phyloP scores from a whole-genome alignment of 2,113 vertebrate genomes.

The Pseudorectes ferrugineus region DNA sequence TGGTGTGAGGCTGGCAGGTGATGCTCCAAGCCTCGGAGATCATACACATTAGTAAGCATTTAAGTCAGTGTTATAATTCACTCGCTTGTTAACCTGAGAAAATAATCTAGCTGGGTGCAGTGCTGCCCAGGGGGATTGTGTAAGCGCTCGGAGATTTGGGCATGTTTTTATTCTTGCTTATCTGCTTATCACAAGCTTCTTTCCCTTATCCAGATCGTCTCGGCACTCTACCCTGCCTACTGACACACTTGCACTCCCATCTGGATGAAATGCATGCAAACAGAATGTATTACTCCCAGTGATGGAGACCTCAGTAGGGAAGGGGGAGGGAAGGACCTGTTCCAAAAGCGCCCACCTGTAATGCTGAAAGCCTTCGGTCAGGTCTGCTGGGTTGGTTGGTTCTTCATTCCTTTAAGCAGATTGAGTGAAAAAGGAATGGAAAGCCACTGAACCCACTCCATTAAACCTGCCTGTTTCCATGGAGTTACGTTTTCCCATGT shows the following conservation, averaged over 20 bases:
- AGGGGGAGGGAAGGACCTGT: neutral
- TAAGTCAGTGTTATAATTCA: conserved; percentile 31
- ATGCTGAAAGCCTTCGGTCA: neutral
- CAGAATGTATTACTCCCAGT: neutral
- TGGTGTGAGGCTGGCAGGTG: neutral
- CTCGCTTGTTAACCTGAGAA: conserved; percentile 30
- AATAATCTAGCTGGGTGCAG: conserved; percentile 5
- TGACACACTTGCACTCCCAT: conserved; percentile 43
- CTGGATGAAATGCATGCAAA: neutral
- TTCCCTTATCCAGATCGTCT: conserved; percentile 31
- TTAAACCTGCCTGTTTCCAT: neutral
- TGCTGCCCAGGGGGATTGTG: neutral
- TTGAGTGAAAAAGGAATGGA: neutral
- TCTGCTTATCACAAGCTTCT: conserved; percentile 65
- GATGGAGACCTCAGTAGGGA: neutral
- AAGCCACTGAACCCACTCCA: neutral
- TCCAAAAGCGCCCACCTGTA: neutral
- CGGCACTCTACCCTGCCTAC: neutral
- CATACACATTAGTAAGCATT: neutral
- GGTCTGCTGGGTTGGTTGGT: neutral
- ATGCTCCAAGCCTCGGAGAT: conserved; percentile 6
- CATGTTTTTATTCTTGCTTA: conserved; percentile 41
- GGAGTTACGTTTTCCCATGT: neutral
- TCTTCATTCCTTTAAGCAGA: neutral
- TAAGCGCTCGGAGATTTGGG: neutral